Evolutionary conservation across 2,797 vertebrate species (phyloP), one percentile per base, ranked within the genome.

Genomic region (Pseudochaenichthys georgianus): DNA sequence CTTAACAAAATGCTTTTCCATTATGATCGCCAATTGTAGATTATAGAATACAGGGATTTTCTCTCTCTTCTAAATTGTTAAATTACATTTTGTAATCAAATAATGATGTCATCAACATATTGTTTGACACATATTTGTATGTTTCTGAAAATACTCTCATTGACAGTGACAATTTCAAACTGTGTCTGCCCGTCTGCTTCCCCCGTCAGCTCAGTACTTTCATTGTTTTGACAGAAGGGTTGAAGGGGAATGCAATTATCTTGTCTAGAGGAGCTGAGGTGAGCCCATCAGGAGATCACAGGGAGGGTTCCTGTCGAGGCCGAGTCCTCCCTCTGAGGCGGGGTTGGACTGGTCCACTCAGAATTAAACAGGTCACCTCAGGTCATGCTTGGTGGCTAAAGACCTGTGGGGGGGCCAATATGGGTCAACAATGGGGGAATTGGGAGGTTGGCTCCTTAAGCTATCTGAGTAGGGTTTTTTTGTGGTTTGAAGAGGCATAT

Each of bases 201-300:
- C 64, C 51, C 34, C 42, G 43, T 81, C 73, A 77, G 64, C 68
- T 79, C 52, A 71, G 61, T 61, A 52, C 53, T 54, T 67, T 78
- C 53, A 89, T 87, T 85, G 74, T 85, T 91, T 80, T 86, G 82
- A 64, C 80, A 73, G 69, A 70, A 64, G 65, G 87, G 84, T 89
- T 81, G 85, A 86, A 81, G 84, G 86, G 87, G 87, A 85, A 31
- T 65, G 72, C 70, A 89, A 91, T 91, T 91, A 87, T 90, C 62
- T 75, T 28, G 66, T 75, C 67, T 54, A 52, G 54, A 78, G 69
- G 63, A 82, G 77, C 80, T 81, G 82, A 90, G 85, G 85, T 92
- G 83, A 85, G 75, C 73, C 64, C 80, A 80, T 75, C 75, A 82
- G 70, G 83, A 81, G 63, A 87, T 83, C 80, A 73, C 77, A 89